These are phyloP conservation scores for Buathra laborator DNA, from an alignment of 2,888 invertebrate species.

Conservation along the genomic window DNA sequence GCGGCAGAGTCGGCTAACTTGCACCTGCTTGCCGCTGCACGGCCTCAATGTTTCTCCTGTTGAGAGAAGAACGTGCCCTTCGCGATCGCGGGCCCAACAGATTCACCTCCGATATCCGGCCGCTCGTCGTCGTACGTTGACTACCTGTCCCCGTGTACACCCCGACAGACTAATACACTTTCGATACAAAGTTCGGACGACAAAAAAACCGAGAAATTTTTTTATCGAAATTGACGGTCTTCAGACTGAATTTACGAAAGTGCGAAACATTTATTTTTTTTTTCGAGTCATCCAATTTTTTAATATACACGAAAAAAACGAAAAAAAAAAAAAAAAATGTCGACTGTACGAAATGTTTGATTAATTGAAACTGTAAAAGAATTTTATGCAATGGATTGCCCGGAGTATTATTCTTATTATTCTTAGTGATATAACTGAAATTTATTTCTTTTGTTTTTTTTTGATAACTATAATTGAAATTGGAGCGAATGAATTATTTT, in stretches of 20 bases:
- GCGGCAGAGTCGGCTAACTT: conserved; percentile 4
- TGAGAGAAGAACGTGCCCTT: conserved; percentile 38
- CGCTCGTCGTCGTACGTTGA: conserved; percentile 54
- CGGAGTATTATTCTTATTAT: not conserved
- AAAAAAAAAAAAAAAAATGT: not conserved
- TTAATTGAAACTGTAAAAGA: no score
- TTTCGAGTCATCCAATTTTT: no score
- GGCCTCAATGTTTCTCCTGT: conserved; percentile 36
- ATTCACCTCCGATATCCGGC: conserved; percentile 78
- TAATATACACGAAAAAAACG: not conserved
- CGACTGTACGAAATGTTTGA: no score
- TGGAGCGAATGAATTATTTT: no score
- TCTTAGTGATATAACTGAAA: not conserved
- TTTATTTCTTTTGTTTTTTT: no score
- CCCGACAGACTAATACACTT: conserved; percentile 23
- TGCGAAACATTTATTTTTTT: no score
- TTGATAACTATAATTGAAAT: no score
- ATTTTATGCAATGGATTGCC: no score
- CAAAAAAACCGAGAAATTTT: not conserved
- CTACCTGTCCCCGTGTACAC: conserved; percentile 33
- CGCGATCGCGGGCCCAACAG: conserved; percentile 69
- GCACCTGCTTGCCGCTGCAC: conserved; percentile 67
- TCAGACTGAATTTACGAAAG: no score
- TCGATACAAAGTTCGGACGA: conserved; percentile 35
- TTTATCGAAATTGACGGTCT: no score